phyloP scores from a whole-genome alignment of 2,113 vertebrate species.

The Sminthopsis crassicaudata region DNA sequence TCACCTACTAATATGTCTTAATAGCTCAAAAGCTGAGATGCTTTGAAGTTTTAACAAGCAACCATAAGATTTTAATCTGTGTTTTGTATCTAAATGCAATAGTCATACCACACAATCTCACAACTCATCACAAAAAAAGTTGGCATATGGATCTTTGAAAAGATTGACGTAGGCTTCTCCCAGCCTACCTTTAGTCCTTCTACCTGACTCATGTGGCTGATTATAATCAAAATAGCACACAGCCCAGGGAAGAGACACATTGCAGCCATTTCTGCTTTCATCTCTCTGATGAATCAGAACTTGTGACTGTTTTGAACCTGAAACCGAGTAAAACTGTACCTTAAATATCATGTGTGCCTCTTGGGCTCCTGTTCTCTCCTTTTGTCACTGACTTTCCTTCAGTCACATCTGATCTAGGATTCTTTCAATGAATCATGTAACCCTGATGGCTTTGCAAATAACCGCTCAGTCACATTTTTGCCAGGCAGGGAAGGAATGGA shows the following conservation, averaged over 20 bases:
- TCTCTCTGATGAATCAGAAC: conserved; percentile 26
- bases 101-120: neutral
- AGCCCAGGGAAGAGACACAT: neutral
- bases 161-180: neutral
- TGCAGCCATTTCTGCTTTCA: neutral
- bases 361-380: neutral
- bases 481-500: neutral
- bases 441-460: neutral
- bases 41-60: neutral
- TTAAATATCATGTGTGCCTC: neutral
- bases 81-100: neutral
- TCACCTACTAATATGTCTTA: neutral
- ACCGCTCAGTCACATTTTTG: neutral
- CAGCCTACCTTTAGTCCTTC: neutral
- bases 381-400: conserved; percentile 3
- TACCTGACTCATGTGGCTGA: neutral
- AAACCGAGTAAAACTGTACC: conserved; percentile 1
- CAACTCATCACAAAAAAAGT: neutral
- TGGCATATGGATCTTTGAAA: neutral
- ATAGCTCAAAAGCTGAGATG: neutral
- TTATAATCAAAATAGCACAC: conserved; percentile 4
- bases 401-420: neutral
- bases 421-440: neutral
- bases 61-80: neutral
- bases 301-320: conserved; percentile 6